These are phyloP conservation scores for Clanis bilineata DNA, from an alignment of 2,888 invertebrate genomes.

Conservation along the genomic window DNA sequence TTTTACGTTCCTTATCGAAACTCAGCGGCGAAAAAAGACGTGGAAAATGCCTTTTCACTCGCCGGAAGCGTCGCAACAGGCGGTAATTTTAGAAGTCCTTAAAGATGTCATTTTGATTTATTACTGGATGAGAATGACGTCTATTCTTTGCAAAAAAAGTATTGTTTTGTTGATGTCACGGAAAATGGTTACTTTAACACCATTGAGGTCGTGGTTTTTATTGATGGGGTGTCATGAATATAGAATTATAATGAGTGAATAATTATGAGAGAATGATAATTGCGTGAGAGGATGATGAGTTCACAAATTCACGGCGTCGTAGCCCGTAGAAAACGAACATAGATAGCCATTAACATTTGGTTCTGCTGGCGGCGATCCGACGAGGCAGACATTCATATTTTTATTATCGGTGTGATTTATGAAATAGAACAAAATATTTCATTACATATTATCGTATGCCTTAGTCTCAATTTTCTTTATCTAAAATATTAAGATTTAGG, in stretches of 20 bases:
- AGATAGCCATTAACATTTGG: too few relatives aligned
- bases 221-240: background rate
- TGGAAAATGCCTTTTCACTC: conserved; percentile 17
- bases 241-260: background rate
- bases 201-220: background rate
- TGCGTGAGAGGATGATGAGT: background rate
- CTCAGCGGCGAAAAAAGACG: conserved; percentile 11
- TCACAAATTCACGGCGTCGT: too few relatives aligned
- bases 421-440: too few relatives aligned
- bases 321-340: too few relatives aligned
- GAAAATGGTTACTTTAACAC: conserved; percentile 3
- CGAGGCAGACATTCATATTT: too few relatives aligned
- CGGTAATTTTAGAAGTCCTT: conserved; percentile 23
- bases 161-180: background rate
- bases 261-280: too few relatives aligned
- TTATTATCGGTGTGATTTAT: too few relatives aligned
- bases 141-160: conserved; percentile 2
- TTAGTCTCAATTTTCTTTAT: too few relatives aligned
- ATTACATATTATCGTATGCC: too few relatives aligned
- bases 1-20: conserved; percentile 13
- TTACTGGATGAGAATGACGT: conserved; percentile 25
- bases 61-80: conserved; percentile 16
- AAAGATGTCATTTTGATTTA: conserved; percentile 32
- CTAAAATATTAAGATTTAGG: too few relatives aligned
- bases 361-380: too few relatives aligned